A percentile compares a stretch with the other conserved stretches of the same genome.
These are phyloP conservation scores for Mionectes macconnelli DNA, from an alignment of 2,113 vertebrate species.

Conservation along the genomic window DNA sequence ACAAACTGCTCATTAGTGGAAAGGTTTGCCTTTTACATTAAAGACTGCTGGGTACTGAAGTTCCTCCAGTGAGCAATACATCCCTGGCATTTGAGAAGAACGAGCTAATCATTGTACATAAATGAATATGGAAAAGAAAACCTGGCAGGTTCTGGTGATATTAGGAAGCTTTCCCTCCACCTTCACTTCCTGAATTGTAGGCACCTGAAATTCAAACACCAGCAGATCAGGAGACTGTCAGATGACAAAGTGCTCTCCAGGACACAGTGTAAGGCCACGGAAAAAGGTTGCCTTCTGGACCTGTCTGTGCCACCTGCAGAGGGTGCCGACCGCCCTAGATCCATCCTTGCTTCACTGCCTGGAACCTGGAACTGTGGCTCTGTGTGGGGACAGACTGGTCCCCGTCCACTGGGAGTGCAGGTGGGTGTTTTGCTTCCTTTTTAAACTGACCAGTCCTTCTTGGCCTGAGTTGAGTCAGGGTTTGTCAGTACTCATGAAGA, in stretches of 20 bases:
- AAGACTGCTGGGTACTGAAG: slow-evolving; percentile 81
- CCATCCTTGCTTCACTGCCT: fast-evolving
- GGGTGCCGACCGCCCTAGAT: fast-evolving
- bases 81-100: slow-evolving; percentile 80
- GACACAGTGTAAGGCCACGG: not conserved
- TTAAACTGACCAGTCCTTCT: not conserved
- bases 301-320: not conserved
- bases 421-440: not conserved
- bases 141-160: slow-evolving; percentile 55
- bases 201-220: not conserved
- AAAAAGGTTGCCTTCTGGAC: not conserved
- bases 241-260: not conserved
- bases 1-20: slow-evolving; percentile 86
- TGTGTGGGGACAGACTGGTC: not conserved
- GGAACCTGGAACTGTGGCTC: fast-evolving
- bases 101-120: slow-evolving; percentile 71
- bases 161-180: slow-evolving; percentile 32
- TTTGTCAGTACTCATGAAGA: not conserved
- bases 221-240: not conserved
- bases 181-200: not conserved
- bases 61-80: slow-evolving; percentile 79
- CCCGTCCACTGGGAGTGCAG: not conserved
- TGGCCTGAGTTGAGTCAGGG: not conserved
- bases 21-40: slow-evolving; percentile 84
- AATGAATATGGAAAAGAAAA: slow-evolving; percentile 74